Conservation (phyloP, 1,140 invertebrate genomes). For the Panonychus citri region DNA sequence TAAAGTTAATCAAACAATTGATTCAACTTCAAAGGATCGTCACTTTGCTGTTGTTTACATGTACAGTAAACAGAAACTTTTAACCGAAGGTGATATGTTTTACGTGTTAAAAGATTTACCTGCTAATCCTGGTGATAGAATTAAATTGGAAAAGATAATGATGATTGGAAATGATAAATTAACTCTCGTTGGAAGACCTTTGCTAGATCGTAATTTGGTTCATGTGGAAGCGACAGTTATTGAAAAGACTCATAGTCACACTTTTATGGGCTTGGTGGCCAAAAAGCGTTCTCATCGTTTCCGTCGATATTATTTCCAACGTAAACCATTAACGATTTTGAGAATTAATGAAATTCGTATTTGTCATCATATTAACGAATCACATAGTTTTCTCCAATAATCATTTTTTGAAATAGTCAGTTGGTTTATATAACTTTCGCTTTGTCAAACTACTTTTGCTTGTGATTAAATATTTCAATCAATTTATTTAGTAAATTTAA, state of each 20-base stretch:
- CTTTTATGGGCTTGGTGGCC: background rate
- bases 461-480: too few species aligned
- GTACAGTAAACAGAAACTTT: conserved; percentile 7
- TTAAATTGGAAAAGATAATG: conserved; percentile 15
- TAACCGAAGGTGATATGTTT: conserved; percentile 14
- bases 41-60: conserved; percentile 11
- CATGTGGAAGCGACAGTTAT: conserved; percentile 13
- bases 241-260: conserved; percentile 13
- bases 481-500: too few species aligned
- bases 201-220: conserved; percentile 14
- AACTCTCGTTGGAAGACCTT: conserved; percentile 14
- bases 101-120: conserved; percentile 8
- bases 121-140: conserved; percentile 12
- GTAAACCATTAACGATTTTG: conserved; percentile 6
- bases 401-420: background rate
- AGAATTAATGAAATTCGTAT: conserved; percentile 10
- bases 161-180: conserved; percentile 14
- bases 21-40: background rate
- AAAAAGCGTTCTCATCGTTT: conserved; percentile 4
- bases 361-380: conserved; percentile 8
- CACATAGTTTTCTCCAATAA: conserved; percentile 1
- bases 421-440: too few species aligned
- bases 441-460: too few species aligned
- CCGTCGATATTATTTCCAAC: conserved; percentile 1
- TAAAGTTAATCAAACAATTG: conserved; percentile 3